Base-by-base conservation (phyloP, 1,140 invertebrate species). In the Nautilus pompilius region DNA sequence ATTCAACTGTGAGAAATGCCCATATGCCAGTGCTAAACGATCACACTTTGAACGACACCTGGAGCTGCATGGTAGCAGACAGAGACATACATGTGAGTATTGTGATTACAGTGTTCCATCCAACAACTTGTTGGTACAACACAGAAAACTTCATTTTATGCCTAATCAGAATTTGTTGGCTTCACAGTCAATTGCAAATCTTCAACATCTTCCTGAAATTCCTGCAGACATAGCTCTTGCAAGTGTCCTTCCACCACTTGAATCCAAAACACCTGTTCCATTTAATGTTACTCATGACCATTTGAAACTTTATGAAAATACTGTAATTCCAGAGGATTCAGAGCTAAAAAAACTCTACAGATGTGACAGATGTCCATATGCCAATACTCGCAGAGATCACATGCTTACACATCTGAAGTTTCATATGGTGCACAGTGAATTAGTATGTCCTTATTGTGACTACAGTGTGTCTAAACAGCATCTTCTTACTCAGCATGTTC, bases 41-140 rank as follows among this genome's bases (percentile, higher is more conserved):
- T 89, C 91, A 70, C 91, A 93, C 76, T 94, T 92, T 76, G 89
- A 90, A 73, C 87, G 91, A 17, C 93, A 95, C 80, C 80, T 92
- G 65, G 88, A 88, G 5, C 80, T 95, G 2, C 93, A 95, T 77
- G 92, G 92, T 6, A 90, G 91, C 0, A 89, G 90, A 67, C 90
- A 93, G 78, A 87, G 89, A 63, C 93, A 92, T 79, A 89, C 88
- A 63, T 95, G 93, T 82, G 88, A 90, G 63, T 86, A 88, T 5
- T 95, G 93, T 79, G 92, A 95, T 81, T 95, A 95, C 80, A 91
- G 91, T 1, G 92, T 94, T 0, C 91, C 80, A 6, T 74, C 71
- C 62, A 72, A 79, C 64, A 79, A 81, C 58, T 72, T 80, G 49
- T 76, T 70, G 26, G 63, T 68, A 64, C 86, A 76, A 62, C 78